Conservation (phyloP, 2,888 invertebrate genomes). For the Vesta saturnalis region DNA sequence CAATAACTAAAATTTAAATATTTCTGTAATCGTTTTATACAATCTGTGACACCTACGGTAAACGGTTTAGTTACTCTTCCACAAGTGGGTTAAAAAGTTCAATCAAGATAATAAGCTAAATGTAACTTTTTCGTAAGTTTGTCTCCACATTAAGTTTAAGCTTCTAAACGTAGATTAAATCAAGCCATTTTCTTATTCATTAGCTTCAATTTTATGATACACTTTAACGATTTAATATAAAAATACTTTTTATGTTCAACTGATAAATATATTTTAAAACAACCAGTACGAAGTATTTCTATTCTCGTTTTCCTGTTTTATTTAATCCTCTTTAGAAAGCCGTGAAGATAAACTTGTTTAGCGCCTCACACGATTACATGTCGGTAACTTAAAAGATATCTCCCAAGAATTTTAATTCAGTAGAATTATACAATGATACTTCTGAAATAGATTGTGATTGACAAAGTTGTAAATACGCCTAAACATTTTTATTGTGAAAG, state of each 20-base stretch:
- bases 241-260: neutral
- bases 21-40: too few relatives aligned
- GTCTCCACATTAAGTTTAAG: neutral
- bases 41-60: too few relatives aligned
- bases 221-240: neutral
- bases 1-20: too few relatives aligned
- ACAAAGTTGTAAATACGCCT: neutral
- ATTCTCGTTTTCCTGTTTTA: neutral
- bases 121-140: too few relatives aligned
- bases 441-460: neutral
- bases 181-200: neutral
- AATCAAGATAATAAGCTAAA: too few relatives aligned
- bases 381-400: neutral
- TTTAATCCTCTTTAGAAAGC: neutral
- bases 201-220: constrained; percentile 1
- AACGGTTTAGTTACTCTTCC: too few relatives aligned
- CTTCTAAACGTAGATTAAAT: neutral
- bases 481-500: too few relatives aligned
- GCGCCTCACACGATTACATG: neutral
- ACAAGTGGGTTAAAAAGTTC: too few relatives aligned
- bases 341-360: neutral
- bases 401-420: constrained; percentile 1
- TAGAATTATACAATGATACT: constrained; percentile 1
- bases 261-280: neutral
- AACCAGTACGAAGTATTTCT: neutral